Conservation (phyloP, 2,888 invertebrate genomes). For the Theodoxus fluviatilis region DNA sequence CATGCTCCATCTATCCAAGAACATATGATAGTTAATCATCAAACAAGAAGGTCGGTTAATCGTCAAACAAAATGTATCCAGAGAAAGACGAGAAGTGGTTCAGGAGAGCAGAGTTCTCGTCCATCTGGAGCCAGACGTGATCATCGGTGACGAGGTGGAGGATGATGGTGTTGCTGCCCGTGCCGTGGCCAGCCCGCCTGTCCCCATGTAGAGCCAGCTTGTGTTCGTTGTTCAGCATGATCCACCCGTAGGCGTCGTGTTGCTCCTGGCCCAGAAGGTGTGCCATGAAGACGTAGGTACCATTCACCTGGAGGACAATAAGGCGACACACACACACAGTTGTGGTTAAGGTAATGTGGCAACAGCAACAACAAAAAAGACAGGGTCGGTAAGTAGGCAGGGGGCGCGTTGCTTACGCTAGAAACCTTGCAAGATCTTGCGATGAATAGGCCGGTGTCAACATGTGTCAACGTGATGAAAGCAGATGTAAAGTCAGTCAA, state of each 20-base stretch:
- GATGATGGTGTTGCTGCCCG: conserved; percentile 61
- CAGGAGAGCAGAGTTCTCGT: conserved; percentile 58
- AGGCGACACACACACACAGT: neutral
- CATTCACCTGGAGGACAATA: conserved; percentile 41
- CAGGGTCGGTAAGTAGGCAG: no score
- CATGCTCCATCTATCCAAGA: no score
- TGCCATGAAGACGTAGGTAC: conserved; percentile 60
- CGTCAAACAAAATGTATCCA: conserved; percentile 58
- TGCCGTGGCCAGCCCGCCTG: conserved; percentile 59
- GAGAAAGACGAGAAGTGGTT: conserved; percentile 64
- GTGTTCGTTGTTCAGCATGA: conserved; percentile 62
- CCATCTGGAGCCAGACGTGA: conserved; percentile 61
- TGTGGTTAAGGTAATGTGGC: neutral
- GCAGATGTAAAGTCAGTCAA: no score
- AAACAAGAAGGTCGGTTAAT: no score
- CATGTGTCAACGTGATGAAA: no score
- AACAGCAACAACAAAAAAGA: neutral
- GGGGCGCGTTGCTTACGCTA: no score
- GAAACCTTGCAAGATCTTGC: no score
- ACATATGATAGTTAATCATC: no score
- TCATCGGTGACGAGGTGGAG: conserved; percentile 54
- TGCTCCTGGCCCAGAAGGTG: conserved; percentile 60
- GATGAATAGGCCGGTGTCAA: no score
- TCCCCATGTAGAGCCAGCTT: conserved; percentile 62
- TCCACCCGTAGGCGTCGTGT: conserved; percentile 60